Conservation (phyloP, 2,113 vertebrate species). For the Neofelis nebulosa region DNA sequence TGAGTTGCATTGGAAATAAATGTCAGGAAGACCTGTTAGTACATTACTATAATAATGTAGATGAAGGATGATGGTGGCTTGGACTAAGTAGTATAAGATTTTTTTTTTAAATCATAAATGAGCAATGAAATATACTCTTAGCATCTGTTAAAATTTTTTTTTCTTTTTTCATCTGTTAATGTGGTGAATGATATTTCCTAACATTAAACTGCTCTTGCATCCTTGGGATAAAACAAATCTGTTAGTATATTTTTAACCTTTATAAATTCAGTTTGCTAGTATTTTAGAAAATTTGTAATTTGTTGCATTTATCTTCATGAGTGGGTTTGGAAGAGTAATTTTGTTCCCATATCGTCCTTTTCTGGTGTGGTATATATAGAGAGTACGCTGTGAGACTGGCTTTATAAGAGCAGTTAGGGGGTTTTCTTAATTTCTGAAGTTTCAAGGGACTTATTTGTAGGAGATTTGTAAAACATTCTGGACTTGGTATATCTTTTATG, state of each 20-base stretch:
- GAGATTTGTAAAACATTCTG: not conserved
- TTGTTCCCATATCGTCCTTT: not conserved
- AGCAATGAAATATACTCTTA: not conserved
- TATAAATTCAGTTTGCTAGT: not conserved
- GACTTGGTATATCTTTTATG: not conserved
- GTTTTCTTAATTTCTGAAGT: not conserved
- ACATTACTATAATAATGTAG: not conserved
- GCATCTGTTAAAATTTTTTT: not conserved
- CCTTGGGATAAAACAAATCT: not conserved
- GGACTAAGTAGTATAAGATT: not conserved
- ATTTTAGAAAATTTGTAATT: not conserved
- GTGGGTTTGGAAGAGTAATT: not conserved
- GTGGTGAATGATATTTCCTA: not conserved
- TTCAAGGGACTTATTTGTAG: not conserved
- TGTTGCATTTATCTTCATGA: not conserved
- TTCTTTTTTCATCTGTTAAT: not conserved
- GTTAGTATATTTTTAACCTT: not conserved
- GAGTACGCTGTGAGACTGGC: not conserved
- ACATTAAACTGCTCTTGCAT: not conserved
- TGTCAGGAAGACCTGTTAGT: not conserved
- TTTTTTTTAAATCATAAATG: not conserved
- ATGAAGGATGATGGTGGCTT: not conserved
- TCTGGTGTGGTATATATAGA: not conserved
- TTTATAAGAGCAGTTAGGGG: not conserved
- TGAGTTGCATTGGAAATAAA: not conserved